These are phyloP conservation scores for Enteromius argenteus DNA, from an alignment of 2,797 vertebrate genomes.

Conservation along the genomic window DNA sequence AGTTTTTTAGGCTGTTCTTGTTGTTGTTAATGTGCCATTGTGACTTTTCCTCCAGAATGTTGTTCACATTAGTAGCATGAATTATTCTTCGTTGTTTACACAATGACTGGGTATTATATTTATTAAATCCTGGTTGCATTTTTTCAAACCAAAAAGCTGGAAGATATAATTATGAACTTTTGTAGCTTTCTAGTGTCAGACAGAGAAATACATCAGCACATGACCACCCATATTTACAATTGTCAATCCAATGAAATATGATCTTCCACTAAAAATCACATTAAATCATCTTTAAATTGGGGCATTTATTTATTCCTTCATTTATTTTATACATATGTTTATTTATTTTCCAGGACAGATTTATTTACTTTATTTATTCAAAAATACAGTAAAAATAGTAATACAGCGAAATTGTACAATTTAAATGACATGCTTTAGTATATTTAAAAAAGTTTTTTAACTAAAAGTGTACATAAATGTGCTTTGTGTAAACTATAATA, in stretches of 20 bases:
- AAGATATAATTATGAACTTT: neutral
- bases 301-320: neutral
- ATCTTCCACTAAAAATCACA: neutral
- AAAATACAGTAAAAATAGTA: neutral
- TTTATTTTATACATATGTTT: neutral
- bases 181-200: neutral
- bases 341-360: neutral
- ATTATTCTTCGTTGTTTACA: neutral
- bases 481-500: neutral
- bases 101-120: neutral
- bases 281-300: neutral
- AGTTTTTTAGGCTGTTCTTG: neutral
- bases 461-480: neutral
- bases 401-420: neutral
- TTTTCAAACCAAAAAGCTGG: neutral
- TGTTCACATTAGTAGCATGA: neutral
- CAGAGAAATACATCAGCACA: neutral
- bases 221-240: neutral
- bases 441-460: neutral
- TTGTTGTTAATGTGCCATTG: constrained; percentile 8
- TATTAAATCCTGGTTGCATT: neutral
- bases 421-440: neutral
- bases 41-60: constrained; percentile 6
- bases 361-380: neutral
- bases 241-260: neutral